These are phyloP conservation scores for Itoplectis maculator DNA, from an alignment of 2,888 invertebrate genomes.

Conservation along the genomic window DNA sequence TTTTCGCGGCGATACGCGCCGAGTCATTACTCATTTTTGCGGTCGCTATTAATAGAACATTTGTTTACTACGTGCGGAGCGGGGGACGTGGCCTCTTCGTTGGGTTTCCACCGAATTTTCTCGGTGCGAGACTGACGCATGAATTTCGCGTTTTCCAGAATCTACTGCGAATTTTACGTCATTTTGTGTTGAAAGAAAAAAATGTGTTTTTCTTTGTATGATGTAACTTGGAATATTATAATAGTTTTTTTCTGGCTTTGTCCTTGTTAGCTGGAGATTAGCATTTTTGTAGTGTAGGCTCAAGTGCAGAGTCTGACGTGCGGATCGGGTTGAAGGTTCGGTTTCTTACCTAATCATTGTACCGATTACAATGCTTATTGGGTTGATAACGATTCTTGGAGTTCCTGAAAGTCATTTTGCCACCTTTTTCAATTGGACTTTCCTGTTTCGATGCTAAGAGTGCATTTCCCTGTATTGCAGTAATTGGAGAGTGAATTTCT, in stretches of 20 bases:
- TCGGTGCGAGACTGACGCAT: not conserved
- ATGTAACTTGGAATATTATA: slow-evolving; percentile 51
- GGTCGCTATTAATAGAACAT: slow-evolving; percentile 47
- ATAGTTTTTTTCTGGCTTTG: slow-evolving; percentile 3
- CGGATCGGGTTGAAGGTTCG: not conserved
- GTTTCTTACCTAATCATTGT: slow-evolving; percentile 50
- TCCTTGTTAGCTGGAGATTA: not conserved
- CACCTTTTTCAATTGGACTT: not conserved
- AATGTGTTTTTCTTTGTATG: slow-evolving; percentile 28
- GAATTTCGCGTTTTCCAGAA: not conserved
- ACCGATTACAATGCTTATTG: not conserved
- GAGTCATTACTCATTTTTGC: slow-evolving; percentile 17
- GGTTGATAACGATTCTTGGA: not conserved
- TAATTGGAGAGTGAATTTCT: not conserved
- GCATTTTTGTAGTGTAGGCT: not conserved
- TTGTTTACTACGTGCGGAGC: slow-evolving; percentile 47
- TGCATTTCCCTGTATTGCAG: not conserved
- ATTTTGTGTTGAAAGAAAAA: slow-evolving; percentile 1
- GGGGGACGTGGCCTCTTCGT: not conserved
- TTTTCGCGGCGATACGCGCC: not conserved
- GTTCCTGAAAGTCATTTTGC: not conserved
- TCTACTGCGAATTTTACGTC: not conserved
- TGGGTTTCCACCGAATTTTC: slow-evolving; percentile 3
- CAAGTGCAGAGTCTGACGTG: not conserved
- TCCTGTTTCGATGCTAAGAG: not conserved